Conservation (phyloP, 2,888 invertebrate species). For the Drosophila buzzatii region DNA sequence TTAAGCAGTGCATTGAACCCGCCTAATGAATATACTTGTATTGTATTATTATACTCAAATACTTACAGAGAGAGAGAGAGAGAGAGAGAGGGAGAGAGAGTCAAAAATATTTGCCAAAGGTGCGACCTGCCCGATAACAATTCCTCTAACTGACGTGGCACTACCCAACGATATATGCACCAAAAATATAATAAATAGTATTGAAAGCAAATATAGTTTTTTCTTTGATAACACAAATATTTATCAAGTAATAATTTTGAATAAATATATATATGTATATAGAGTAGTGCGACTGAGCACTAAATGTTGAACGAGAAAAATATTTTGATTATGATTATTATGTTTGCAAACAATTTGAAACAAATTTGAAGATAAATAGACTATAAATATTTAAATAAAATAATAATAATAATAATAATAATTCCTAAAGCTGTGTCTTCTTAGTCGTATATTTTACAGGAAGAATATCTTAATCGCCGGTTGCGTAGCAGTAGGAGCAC, state of each 20-base stretch:
- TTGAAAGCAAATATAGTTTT: neutral
- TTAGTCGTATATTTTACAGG: too few relatives aligned
- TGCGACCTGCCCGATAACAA: conserved; percentile 32
- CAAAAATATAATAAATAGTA: neutral
- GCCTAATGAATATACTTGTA: conserved; percentile 60
- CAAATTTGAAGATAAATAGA: too few relatives aligned
- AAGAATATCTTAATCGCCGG: too few relatives aligned
- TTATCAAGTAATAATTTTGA: neutral
- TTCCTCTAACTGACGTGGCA: conserved; percentile 8
- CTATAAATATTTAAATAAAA: too few relatives aligned
- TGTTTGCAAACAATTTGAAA: too few relatives aligned
- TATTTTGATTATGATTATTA: too few relatives aligned
- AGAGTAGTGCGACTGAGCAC: too few relatives aligned
- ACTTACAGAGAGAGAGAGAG: neutral
- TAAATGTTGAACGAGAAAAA: too few relatives aligned
- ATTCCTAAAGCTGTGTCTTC: too few relatives aligned
- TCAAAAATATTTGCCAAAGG: conserved; percentile 48
- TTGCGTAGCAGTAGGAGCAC: too few relatives aligned
- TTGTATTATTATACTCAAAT: conserved; percentile 34
- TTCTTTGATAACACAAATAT: neutral
- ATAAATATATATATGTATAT: too few relatives aligned
- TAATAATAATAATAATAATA: too few relatives aligned
- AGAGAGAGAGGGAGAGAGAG: conserved; percentile 6
- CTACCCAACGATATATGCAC: neutral
- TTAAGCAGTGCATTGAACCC: conserved; percentile 68